Percentiles rank a stretch among this genome's conserved stretches.
phyloP scores from a whole-genome alignment of 2,888 invertebrate genomes.

The Drosophila mayaguana region DNA sequence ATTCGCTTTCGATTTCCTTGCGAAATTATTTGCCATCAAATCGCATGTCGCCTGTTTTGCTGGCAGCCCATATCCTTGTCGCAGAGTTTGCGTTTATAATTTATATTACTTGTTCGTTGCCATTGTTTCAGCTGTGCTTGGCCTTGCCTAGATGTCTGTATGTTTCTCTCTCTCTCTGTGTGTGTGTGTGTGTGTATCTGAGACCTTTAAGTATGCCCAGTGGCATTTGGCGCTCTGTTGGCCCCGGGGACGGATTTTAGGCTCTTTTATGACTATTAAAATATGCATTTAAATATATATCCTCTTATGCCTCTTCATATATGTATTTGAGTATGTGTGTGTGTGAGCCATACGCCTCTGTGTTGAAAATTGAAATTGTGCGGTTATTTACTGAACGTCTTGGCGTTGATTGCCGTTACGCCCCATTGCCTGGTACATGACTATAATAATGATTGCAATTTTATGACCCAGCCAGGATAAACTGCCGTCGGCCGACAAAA shows the following conservation, averaged over 20 bases:
- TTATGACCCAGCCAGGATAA: slow-evolving; percentile 65
- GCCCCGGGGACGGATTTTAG: slow-evolving; percentile 56
- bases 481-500: slow-evolving; percentile 43
- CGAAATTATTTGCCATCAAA: slow-evolving; percentile 75
- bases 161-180: neutral
- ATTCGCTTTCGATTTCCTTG: slow-evolving; percentile 41
- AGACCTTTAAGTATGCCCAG: slow-evolving; percentile 69
- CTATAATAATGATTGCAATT: slow-evolving; percentile 77
- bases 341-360: slow-evolving; percentile 33
- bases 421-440: slow-evolving; percentile 79
- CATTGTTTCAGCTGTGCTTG: slow-evolving; percentile 72
- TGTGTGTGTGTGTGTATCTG: slow-evolving; percentile 34
- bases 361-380: slow-evolving; percentile 76
- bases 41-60: slow-evolving; percentile 61
- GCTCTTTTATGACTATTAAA: slow-evolving; percentile 76
- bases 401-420: slow-evolving; percentile 79
- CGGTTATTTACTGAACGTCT: slow-evolving; percentile 72
- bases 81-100: slow-evolving; percentile 80
- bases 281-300: slow-evolving; percentile 76
- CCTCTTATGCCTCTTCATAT: slow-evolving; percentile 14
- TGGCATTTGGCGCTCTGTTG: slow-evolving; percentile 65
- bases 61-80: slow-evolving; percentile 67
- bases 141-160: slow-evolving; percentile 60
- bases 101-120: slow-evolving; percentile 65
- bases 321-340: slow-evolving; percentile 19